Conservation (phyloP, 2,797 vertebrate genomes). For the Vipera latastei region DNA sequence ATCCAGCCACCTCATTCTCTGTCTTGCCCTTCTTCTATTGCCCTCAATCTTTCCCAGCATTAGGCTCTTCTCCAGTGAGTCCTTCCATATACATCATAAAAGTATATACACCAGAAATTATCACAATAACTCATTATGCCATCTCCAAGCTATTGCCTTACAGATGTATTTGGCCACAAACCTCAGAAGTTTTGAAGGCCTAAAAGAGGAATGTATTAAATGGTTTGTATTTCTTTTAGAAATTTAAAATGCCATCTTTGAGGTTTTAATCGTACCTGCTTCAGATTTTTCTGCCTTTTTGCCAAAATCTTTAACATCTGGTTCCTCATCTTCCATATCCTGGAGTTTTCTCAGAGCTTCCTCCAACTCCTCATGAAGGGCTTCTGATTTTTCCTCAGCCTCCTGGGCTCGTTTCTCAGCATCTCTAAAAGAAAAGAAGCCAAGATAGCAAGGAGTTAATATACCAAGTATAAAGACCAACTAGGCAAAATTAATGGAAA, state of each 20-base stretch:
- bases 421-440: slow-evolving; percentile 67
- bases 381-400: slow-evolving; percentile 76
- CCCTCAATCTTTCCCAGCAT: too few species aligned
- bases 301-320: slow-evolving; percentile 29
- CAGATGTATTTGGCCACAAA: not conserved
- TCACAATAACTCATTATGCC: not conserved
- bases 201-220: not conserved
- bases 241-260: not conserved
- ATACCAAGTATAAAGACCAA: slow-evolving; percentile 2
- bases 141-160: not conserved
- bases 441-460: slow-evolving; percentile 24
- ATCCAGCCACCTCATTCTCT: too few species aligned
- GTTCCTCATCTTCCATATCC: slow-evolving; percentile 73
- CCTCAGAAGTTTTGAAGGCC: not conserved
- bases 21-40: too few species aligned
- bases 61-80: too few species aligned
- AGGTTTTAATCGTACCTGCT: slow-evolving; percentile 36
- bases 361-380: slow-evolving; percentile 78
- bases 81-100: not conserved
- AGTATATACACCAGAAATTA: not conserved
- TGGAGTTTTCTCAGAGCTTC: slow-evolving; percentile 77
- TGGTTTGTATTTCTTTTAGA: not conserved
- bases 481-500: too few species aligned
- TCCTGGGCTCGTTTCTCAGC: slow-evolving; percentile 70
- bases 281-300: slow-evolving; percentile 10